These are phyloP conservation scores for Montipora capitata DNA, from an alignment of 92 coral and sea anemone genomes.

Conservation along the genomic window DNA sequence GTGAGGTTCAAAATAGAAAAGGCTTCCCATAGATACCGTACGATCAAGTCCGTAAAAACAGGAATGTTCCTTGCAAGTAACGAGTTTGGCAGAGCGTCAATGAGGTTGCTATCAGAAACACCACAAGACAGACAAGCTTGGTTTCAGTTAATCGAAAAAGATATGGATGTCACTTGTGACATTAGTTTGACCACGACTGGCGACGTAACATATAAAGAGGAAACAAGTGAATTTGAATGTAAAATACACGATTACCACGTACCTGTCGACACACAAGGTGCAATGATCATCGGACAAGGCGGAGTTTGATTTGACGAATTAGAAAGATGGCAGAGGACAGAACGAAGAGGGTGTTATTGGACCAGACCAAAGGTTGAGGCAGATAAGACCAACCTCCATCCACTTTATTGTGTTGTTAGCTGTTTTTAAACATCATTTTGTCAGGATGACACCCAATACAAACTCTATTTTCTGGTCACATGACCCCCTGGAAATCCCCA, in stretches of 20 bases:
- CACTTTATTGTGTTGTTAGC: no score
- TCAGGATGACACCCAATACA: no score
- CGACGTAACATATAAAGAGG: neutral
- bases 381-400: no score
- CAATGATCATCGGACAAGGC: no score
- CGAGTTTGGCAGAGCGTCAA: conserved; percentile 6
- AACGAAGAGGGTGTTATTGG: no score
- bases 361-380: no score
- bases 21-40: neutral
- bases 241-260: no score
- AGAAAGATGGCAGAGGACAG: no score
- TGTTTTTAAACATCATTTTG: no score
- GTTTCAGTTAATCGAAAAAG: neutral
- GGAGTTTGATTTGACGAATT: neutral
- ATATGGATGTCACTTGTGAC: neutral
- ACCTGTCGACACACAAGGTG: no score
- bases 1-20: neutral
- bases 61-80: conserved; percentile 23
- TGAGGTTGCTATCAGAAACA: neutral
- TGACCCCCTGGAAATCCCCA: no score
- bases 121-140: conserved; percentile 6
- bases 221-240: neutral
- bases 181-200: neutral
- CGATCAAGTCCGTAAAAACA: conserved; percentile 12
- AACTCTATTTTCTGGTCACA: no score